A percentile compares a stretch with the other conserved stretches of the same genome.
phyloP scores from a whole-genome alignment of 2,113 vertebrate species.

The Semnornis frantzii region DNA sequence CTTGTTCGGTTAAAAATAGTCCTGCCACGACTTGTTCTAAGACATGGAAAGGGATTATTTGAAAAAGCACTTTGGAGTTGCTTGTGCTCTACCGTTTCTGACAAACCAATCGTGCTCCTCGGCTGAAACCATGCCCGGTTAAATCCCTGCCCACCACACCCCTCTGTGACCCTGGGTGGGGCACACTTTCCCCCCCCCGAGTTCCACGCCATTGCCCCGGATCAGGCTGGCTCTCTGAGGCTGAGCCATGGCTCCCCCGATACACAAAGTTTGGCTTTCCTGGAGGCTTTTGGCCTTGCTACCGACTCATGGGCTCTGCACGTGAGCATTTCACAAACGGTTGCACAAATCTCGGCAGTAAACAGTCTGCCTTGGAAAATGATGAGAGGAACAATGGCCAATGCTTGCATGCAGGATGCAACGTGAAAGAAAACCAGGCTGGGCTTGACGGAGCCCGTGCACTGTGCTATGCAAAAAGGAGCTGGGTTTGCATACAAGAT shows the following conservation, averaged over 20 bases:
- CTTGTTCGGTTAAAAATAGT: neutral
- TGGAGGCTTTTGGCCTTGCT: neutral
- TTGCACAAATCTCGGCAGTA: neutral
- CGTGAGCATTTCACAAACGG: neutral
- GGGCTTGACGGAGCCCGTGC: neutral
- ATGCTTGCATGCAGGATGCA: neutral
- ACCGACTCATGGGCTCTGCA: rapidly evolving
- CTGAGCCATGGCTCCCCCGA: too few species aligned
- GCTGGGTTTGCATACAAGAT: neutral
- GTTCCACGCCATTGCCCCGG: neutral
- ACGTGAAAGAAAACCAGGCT: neutral
- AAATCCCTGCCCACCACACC: neutral
- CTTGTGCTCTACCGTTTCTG: rapidly evolving
- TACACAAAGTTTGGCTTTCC: neutral
- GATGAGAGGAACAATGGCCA: neutral
- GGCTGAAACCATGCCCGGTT: neutral
- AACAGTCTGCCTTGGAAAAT: neutral
- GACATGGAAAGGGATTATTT: neutral
- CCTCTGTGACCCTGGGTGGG: rapidly evolving
- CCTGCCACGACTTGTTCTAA: neutral
- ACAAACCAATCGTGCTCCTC: rapidly evolving
- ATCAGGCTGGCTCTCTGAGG: rapidly evolving
- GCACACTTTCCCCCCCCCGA: rapidly evolving
- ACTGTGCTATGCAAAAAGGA: neutral
- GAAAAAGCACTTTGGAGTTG: neutral